Evolutionary conservation across 2,113 vertebrate species (phyloP).

Genomic region (Galemys pyrenaicus): DNA sequence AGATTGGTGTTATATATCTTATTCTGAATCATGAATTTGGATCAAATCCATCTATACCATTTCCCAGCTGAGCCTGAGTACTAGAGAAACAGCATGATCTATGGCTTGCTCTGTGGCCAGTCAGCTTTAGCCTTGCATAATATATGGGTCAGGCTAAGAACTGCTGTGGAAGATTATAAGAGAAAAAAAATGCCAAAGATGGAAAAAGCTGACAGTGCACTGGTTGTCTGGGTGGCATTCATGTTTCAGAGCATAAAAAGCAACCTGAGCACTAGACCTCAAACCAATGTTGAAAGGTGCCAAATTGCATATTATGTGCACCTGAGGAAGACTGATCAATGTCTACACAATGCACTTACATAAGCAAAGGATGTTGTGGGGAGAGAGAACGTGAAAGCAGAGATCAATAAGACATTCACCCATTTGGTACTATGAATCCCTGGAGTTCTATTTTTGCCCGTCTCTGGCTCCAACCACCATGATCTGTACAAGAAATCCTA

Average conservation of each 20-base stretch:
- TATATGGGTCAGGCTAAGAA: not conserved
- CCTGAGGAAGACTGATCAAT: not conserved
- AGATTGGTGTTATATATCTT: not conserved
- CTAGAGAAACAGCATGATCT: not conserved
- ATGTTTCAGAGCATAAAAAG: not conserved
- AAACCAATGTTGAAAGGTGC: not conserved
- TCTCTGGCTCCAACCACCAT: not conserved
- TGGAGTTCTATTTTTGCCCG: not conserved
- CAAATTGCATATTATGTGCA: not conserved
- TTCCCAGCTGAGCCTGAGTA: not conserved
- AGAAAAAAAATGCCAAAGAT: not conserved
- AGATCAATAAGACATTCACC: not conserved
- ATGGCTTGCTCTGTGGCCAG: fast-evolving
- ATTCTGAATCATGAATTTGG: not conserved
- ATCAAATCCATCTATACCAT: not conserved
- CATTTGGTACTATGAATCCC: not conserved
- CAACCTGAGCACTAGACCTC: not conserved
- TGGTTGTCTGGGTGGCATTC: not conserved
- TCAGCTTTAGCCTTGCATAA: not conserved
- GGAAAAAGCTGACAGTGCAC: not conserved
- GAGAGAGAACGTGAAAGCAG: not conserved
- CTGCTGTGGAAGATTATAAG: not conserved
- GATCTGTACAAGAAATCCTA: not conserved
- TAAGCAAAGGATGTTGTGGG: not conserved
- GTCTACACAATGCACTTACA: fast-evolving